A percentile compares a stretch with the other conserved stretches of the same genome.
Conservation (phyloP, 2,888 invertebrate genomes). For the Diachrysia chrysitis region DNA sequence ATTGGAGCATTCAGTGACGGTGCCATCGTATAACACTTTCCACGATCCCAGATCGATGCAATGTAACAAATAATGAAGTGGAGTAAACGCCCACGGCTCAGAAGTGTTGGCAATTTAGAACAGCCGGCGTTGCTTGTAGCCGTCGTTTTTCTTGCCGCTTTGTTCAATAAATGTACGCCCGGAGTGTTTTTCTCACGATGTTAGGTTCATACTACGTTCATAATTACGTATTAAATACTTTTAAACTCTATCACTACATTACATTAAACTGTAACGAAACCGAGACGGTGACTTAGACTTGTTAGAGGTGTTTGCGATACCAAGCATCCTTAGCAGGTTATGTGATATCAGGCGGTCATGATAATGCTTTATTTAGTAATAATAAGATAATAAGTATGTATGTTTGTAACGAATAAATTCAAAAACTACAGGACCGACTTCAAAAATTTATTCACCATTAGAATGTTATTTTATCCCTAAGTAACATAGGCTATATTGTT, state of each 20-base stretch:
- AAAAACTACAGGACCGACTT: too few relatives aligned
- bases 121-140: slow-evolving; percentile 82
- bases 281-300: not conserved
- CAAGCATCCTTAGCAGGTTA: not conserved
- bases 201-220: slow-evolving; percentile 74
- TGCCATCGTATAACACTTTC: slow-evolving; percentile 58
- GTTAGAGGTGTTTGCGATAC: not conserved
- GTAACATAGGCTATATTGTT: too few relatives aligned
- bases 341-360: not conserved
- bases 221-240: slow-evolving; percentile 63
- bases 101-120: slow-evolving; percentile 84
- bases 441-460: too few relatives aligned
- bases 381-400: too few relatives aligned
- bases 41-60: slow-evolving; percentile 73
- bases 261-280: not conserved
- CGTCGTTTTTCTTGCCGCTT: slow-evolving; percentile 83
- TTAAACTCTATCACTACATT: slow-evolving; percentile 44
- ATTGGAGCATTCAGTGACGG: slow-evolving; percentile 35
- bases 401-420: too few relatives aligned
- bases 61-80: slow-evolving; percentile 83
- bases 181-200: slow-evolving; percentile 75
- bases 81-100: slow-evolving; percentile 76
- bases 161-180: slow-evolving; percentile 82
- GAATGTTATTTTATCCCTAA: too few relatives aligned
- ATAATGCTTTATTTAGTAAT: too few relatives aligned